Evolutionary conservation across 1,140 invertebrate species (phyloP), one percentile per base, ranked within the genome.

Genomic region (Solenopsis fugax): DNA sequence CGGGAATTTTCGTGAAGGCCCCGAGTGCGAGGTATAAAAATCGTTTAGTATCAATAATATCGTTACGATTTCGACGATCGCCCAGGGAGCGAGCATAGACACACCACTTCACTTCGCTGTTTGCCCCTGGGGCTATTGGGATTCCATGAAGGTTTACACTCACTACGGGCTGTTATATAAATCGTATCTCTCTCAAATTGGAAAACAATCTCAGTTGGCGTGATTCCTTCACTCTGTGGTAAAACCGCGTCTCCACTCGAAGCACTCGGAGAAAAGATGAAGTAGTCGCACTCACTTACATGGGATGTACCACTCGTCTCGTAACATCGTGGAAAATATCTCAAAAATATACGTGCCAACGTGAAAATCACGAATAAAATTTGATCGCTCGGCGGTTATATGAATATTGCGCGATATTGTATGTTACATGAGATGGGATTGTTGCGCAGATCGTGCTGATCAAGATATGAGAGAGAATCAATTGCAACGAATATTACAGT

Each of bases 131-230:
- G 58, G 24, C 71, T 69, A 87, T 89, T 29, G 72, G 77, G 56
- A 90, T 90, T 90, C 88, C 73, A 89, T 80, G 41, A 48, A 58
- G 62, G n/a, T 82, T 88, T 87, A 69, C 52, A 69, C 60, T 62
- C 58, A 84, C 60, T 75, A 54, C 54, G 54, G 24, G 50, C 58
- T 65, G 67, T 85, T 78, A 88, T 85, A 90, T 89, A 90, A 90
- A 90, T 88, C 71, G 67, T 77, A 84, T 90, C 75, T 21, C 75
- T 21, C n/a, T 52, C 56, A 85, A 85, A 90, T 88, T 81, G 88
- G 62, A 88, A 85, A 89, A 90, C 88, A 90, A 90, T 90, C 81
- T 87, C 45, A 72, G 65, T 37, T 67, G 48, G 41, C 67, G 75
- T 75, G 80, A 90, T 85, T 89, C 50, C 34, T 77, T 67, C 50